Evolutionary conservation across 1,140 invertebrate genomes (phyloP).

Genomic region (Trichogramma pretiosum): DNA sequence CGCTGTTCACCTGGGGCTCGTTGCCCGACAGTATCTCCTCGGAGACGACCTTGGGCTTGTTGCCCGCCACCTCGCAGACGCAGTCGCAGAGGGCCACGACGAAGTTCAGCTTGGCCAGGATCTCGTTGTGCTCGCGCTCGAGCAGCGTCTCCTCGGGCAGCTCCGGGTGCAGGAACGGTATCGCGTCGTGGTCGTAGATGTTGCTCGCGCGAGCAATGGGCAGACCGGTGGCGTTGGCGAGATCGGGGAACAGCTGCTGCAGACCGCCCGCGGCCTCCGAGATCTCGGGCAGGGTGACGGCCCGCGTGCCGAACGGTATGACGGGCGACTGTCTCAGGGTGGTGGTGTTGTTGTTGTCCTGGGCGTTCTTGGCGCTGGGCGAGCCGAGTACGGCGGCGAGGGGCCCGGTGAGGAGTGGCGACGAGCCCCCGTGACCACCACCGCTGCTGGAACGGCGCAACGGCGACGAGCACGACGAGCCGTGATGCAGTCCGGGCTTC

Average conservation of each 20-base stretch:
- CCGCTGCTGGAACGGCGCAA: constrained; percentile 58
- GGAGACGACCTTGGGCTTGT: constrained; percentile 62
- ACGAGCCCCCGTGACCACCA: constrained; percentile 53
- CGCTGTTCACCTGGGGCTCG: constrained; percentile 36
- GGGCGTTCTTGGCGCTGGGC: constrained; percentile 52
- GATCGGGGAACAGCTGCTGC: no score
- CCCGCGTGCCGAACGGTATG: constrained; percentile 60
- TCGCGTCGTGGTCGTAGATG: not conserved
- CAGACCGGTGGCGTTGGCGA: constrained; percentile 39
- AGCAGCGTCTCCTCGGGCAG: constrained; percentile 91
- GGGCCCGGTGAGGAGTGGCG: constrained; percentile 57
- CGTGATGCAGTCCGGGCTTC: constrained; percentile 45
- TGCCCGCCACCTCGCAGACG: constrained; percentile 76
- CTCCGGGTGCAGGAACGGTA: no score
- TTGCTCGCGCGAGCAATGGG: constrained; percentile 44
- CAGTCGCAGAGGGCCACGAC: constrained; percentile 84
- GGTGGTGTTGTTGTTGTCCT: constrained; percentile 50
- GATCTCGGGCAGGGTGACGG: constrained; percentile 69
- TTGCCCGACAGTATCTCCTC: constrained; percentile 34
- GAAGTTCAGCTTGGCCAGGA: constrained; percentile 86
- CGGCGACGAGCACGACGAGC: constrained; percentile 56
- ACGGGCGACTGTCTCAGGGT: constrained; percentile 50
- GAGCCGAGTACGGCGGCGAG: constrained; percentile 50
- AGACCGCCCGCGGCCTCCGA: constrained; percentile 35
- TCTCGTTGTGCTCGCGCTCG: constrained; percentile 89